Conservation (phyloP, 2,888 invertebrate genomes). For the Augiades crinisus region DNA sequence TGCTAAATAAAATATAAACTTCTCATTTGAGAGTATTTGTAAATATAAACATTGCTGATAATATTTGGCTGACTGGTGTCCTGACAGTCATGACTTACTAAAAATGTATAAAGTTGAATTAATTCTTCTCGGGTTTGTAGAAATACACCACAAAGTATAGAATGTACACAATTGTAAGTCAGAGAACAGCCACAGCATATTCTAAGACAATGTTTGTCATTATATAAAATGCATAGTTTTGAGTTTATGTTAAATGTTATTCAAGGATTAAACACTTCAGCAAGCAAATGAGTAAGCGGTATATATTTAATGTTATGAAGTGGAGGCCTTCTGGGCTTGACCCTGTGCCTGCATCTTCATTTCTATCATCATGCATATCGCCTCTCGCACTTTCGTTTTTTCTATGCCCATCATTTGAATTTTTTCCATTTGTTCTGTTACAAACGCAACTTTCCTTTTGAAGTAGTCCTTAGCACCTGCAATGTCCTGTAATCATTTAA, state of each 20-base stretch:
- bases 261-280: constrained; percentile 24
- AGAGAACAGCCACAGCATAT: no score
- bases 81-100: background rate
- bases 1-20: no score
- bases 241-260: constrained; percentile 2
- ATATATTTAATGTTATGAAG: constrained; percentile 53
- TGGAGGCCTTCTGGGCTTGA: constrained; percentile 59
- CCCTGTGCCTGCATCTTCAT: constrained; percentile 84
- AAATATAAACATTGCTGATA: no score
- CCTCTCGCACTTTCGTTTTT: constrained; percentile 90
- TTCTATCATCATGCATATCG: constrained; percentile 89
- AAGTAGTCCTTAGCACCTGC: constrained; percentile 94
- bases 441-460: constrained; percentile 93
- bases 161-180: no score
- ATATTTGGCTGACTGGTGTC: background rate
- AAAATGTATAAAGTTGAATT: background rate
- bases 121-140: no score
- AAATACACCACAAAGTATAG: no score
- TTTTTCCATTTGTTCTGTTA: constrained; percentile 97
- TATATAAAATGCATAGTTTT: constrained; percentile 4
- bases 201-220: no score
- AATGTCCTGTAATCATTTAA: constrained; percentile 11
- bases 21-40: no score
- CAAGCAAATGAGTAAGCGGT: constrained; percentile 21
- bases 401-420: constrained; percentile 91